These are phyloP conservation scores for Brachionus calyciflorus DNA, from an alignment of 1,140 invertebrate genomes.

Conservation along the genomic window DNA sequence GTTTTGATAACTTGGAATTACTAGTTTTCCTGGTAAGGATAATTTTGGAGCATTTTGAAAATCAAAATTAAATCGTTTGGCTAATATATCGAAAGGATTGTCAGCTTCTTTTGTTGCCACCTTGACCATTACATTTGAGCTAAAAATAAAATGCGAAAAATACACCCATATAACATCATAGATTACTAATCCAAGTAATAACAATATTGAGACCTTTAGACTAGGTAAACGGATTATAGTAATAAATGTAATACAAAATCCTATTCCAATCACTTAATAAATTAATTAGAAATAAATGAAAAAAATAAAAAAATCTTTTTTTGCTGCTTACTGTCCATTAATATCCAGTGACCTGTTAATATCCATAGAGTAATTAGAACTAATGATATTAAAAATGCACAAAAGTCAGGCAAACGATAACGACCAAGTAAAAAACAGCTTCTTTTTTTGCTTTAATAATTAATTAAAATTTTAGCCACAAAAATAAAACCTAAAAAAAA, in stretches of 20 bases:
- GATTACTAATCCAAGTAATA: slow-evolving; percentile 86
- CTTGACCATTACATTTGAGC: slow-evolving; percentile 97
- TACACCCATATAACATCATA: slow-evolving; percentile 96
- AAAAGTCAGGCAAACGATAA: slow-evolving; percentile 85
- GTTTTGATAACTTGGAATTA: slow-evolving; percentile 83
- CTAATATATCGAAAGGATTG: slow-evolving; percentile 77
- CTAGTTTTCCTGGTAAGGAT: slow-evolving; percentile 89
- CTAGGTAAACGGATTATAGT: slow-evolving; percentile 90
- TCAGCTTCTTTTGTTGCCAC: slow-evolving; percentile 85
- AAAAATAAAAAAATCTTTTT: neutral
- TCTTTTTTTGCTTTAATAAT: slow-evolving; percentile 48
- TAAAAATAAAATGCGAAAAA: slow-evolving; percentile 98
- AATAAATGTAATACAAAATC: slow-evolving; percentile 92
- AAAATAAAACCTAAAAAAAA: slow-evolving; percentile 68
- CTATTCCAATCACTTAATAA: slow-evolving; percentile 84
- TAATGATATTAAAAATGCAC: slow-evolving; percentile 85
- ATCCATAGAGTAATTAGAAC: slow-evolving; percentile 94
- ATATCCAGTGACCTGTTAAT: slow-evolving; percentile 90
- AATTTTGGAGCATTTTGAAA: slow-evolving; percentile 86
- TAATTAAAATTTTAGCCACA: slow-evolving; percentile 82
- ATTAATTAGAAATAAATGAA: too few species aligned
- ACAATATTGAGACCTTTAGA: slow-evolving; percentile 88
- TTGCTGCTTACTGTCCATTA: slow-evolving; percentile 79
- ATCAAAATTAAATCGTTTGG: slow-evolving; percentile 80
- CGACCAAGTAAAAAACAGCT: slow-evolving; percentile 63